Evolutionary conservation across 1,140 invertebrate species (phyloP).

Genomic region (Drosophila arawakana): DNA sequence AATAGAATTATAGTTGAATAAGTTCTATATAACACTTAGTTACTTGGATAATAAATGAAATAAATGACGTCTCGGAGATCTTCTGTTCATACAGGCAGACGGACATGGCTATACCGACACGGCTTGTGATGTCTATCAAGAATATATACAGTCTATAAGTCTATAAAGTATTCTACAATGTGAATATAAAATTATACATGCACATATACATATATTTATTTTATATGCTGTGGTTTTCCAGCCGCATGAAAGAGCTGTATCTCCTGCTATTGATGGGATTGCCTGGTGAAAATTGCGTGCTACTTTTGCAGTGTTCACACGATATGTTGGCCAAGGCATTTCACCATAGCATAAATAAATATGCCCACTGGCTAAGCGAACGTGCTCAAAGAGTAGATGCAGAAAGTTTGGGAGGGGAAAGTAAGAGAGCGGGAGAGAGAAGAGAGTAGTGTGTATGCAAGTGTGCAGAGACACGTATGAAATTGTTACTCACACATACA

Average conservation of each 20-base stretch:
- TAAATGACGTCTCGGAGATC: no score
- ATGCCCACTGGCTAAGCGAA: conserved; percentile 55
- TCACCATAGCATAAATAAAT: conserved; percentile 69
- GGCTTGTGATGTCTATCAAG: no score
- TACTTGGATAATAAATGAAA: no score
- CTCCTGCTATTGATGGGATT: background rate
- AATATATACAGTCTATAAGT: no score
- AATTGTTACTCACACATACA: background rate
- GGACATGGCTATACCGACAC: no score
- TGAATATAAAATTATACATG: no score
- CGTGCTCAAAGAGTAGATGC: conserved; percentile 44
- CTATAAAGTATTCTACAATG: no score
- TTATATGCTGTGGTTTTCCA: background rate
- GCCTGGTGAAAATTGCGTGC: conserved; percentile 57
- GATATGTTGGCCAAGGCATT: conserved; percentile 41
- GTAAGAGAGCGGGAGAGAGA: background rate
- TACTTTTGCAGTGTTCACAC: conserved; percentile 44
- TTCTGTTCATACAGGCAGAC: no score
- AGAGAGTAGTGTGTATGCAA: background rate
- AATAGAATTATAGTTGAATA: no score
- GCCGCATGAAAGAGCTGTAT: background rate
- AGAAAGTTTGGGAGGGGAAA: conserved; percentile 1
- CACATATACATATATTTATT: no score
- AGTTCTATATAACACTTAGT: no score
- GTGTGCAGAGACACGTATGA: background rate